These are phyloP conservation scores for Tyrannus savana DNA, from an alignment of 2,113 vertebrate species.

Conservation along the genomic window DNA sequence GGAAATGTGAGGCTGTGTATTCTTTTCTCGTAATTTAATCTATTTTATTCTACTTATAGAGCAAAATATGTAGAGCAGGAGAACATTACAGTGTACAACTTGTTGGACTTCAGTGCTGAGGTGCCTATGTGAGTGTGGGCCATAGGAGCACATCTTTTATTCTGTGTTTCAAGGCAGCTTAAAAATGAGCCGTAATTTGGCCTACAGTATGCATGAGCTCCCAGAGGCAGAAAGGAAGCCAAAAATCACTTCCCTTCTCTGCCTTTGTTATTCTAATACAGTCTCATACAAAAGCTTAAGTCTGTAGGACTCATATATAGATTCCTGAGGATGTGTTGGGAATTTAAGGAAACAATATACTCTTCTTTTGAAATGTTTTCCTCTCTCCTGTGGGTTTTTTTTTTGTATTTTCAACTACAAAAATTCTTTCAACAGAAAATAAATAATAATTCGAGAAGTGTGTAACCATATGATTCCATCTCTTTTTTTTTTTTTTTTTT, in stretches of 20 bases:
- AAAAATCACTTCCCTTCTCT: conserved; percentile 33
- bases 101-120: not conserved
- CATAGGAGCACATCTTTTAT: not conserved
- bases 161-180: not conserved
- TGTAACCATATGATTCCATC: not conserved
- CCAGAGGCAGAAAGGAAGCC: conserved; percentile 24
- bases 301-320: not conserved
- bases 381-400: not conserved
- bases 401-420: not conserved
- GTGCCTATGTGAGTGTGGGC: not conserved
- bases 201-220: not conserved
- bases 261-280: conserved; percentile 26
- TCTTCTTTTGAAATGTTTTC: conserved; percentile 11
- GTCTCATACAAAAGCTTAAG: conserved; percentile 19
- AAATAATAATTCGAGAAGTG: not conserved
- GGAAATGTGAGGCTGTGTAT: not conserved
- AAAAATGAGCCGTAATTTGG: not conserved
- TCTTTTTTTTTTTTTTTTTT: not conserved
- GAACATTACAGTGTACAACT: fast-evolving
- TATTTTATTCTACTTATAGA: not conserved
- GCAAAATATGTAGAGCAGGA: not conserved
- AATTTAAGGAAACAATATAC: conserved; percentile 8
- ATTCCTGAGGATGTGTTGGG: conserved; percentile 13
- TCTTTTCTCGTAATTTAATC: not conserved
- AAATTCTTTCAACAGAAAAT: not conserved